Conservation (phyloP, 2,888 invertebrate genomes). For the Monopis laevigella region DNA sequence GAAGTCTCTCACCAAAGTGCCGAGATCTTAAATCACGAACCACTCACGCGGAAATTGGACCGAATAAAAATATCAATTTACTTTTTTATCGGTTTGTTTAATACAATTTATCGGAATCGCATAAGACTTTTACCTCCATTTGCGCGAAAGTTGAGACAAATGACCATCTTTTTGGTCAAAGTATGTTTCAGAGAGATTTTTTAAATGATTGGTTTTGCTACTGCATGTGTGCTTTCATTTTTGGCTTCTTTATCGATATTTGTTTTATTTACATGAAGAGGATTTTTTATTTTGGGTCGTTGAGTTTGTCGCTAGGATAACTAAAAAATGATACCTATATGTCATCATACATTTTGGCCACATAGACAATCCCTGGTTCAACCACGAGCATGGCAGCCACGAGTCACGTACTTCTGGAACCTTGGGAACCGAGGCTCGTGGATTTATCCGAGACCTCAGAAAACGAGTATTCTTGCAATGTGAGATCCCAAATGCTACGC, state of each 20-base stretch:
- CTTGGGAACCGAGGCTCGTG: too few species aligned
- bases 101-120: slow-evolving; percentile 44
- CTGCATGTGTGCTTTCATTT: slow-evolving; percentile 22
- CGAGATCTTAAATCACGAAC: slow-evolving; percentile 26
- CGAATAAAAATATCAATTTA: slow-evolving; percentile 36
- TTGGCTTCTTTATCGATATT: slow-evolving; percentile 20
- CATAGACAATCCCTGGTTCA: too few species aligned
- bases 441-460: too few species aligned
- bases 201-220: slow-evolving; percentile 24
- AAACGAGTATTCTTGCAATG: too few species aligned
- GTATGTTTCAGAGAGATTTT: slow-evolving; percentile 21
- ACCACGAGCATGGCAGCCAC: too few species aligned
- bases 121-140: slow-evolving; percentile 44
- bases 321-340: too few species aligned
- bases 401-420: too few species aligned
- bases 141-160: slow-evolving; percentile 33
- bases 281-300: too few species aligned
- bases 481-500: too few species aligned
- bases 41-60: slow-evolving; percentile 51
- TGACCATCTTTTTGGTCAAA: slow-evolving; percentile 20
- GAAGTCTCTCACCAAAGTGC: slow-evolving; percentile 1
- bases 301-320: too few species aligned
- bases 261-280: too few species aligned
- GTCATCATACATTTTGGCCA: too few species aligned
- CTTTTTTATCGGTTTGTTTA: slow-evolving; percentile 43